These are phyloP conservation scores for Momotus momota DNA, from an alignment of 2,797 vertebrate genomes.

Conservation along the genomic window DNA sequence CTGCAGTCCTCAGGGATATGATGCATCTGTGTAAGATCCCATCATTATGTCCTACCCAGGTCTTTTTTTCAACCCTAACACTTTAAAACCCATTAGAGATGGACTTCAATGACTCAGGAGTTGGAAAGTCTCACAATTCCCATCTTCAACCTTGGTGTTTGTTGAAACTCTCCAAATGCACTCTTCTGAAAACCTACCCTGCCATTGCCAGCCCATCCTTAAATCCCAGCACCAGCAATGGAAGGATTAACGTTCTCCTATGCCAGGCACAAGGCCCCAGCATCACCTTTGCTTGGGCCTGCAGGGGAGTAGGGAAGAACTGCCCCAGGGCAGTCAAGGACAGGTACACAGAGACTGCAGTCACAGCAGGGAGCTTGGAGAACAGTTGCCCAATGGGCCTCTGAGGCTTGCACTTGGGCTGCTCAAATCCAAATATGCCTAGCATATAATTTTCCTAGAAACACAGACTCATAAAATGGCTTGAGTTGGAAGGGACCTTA, in stretches of 20 bases:
- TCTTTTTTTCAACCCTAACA: neutral
- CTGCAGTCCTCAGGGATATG: neutral
- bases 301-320: rapidly evolving
- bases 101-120: neutral
- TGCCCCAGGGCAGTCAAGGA: neutral
- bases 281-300: neutral
- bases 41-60: neutral
- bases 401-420: neutral
- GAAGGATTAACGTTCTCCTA: neutral
- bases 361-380: neutral
- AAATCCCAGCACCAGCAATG: neutral
- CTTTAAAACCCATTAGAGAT: neutral
- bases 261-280: neutral
- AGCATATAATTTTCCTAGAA: neutral
- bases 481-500: too few relatives aligned
- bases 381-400: neutral
- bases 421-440: neutral
- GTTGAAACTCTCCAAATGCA: neutral
- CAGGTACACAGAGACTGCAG: neutral
- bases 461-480: too few relatives aligned
- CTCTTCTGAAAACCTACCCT: neutral
- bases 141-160: neutral
- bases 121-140: neutral
- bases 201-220: neutral
- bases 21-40: neutral